Conservation (phyloP, 2,797 vertebrate species). For the Tamandua tetradactyla region DNA sequence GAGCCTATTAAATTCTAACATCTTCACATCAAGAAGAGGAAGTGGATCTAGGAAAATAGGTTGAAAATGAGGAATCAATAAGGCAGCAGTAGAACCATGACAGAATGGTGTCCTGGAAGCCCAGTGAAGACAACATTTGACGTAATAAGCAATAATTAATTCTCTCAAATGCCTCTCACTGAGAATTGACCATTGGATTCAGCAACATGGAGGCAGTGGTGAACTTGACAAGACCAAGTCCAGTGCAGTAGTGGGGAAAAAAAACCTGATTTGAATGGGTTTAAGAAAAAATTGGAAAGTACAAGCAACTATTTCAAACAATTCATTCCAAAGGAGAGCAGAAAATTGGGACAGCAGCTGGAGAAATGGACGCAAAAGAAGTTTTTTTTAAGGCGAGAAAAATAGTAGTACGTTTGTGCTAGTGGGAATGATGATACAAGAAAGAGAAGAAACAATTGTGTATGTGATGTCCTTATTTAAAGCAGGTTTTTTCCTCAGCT, state of each 20-base stretch:
- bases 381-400: slow-evolving; percentile 21
- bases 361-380: neutral
- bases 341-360: neutral
- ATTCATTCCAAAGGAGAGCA: neutral
- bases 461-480: slow-evolving; percentile 19
- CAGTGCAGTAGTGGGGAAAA: too few species aligned
- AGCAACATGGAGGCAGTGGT: neutral
- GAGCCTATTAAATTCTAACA: neutral
- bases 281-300: neutral
- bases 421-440: neutral
- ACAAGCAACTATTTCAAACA: neutral
- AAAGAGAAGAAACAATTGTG: slow-evolving; percentile 9
- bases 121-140: neutral
- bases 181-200: neutral
- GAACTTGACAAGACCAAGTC: too few species aligned
- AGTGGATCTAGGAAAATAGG: neutral
- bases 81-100: neutral
- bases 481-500: slow-evolving; percentile 13
- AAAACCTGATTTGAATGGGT: neutral
- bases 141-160: neutral
- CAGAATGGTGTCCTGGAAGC: neutral
- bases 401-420: neutral
- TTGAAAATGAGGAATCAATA: neutral
- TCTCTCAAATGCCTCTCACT: neutral
- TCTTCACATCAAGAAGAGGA: neutral